phyloP scores from a whole-genome alignment of 2,797 vertebrate species.

The Rhinoraja longicauda region DNA sequence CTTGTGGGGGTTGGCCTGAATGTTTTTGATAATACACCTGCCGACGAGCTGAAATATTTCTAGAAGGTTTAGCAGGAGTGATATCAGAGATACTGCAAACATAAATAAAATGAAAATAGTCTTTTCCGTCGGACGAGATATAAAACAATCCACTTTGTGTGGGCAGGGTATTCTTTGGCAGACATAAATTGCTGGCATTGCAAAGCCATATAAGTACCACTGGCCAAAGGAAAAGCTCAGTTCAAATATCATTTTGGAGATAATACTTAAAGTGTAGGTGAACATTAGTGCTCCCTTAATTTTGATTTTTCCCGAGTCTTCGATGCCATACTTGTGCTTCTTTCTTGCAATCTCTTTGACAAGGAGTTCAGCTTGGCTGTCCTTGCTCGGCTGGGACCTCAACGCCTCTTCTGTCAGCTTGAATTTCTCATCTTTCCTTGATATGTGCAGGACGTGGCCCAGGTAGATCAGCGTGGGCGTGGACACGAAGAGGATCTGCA shows the following conservation, averaged over 20 bases:
- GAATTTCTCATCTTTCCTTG: constrained; percentile 41
- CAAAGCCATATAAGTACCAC: constrained; percentile 68
- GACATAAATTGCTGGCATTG: constrained; percentile 57
- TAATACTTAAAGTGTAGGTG: constrained; percentile 61
- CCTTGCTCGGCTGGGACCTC: constrained; percentile 54
- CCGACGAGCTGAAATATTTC: constrained; percentile 65
- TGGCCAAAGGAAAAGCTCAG: constrained; percentile 63
- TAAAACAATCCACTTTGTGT: constrained; percentile 70
- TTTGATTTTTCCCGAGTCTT: constrained; percentile 21
- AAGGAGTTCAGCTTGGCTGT: constrained; percentile 45
- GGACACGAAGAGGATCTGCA: constrained; percentile 72
- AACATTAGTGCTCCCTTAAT: constrained; percentile 58
- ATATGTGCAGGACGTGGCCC: constrained; percentile 61
- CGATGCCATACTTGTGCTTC: constrained; percentile 4
- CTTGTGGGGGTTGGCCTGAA: constrained; percentile 51
- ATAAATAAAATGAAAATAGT: constrained; percentile 72
- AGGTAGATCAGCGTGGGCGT: constrained; percentile 71
- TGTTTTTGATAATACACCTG: constrained; percentile 49
- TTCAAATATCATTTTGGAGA: constrained; percentile 64
- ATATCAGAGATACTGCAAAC: constrained; percentile 60
- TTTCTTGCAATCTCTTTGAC: constrained; percentile 26
- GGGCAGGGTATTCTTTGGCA: constrained; percentile 61
- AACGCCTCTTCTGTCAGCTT: constrained; percentile 41
- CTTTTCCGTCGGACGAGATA: constrained; percentile 73
- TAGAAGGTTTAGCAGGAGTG: constrained; percentile 63